Conservation (phyloP, 2,888 invertebrate genomes). For the Pyralis farinalis region DNA sequence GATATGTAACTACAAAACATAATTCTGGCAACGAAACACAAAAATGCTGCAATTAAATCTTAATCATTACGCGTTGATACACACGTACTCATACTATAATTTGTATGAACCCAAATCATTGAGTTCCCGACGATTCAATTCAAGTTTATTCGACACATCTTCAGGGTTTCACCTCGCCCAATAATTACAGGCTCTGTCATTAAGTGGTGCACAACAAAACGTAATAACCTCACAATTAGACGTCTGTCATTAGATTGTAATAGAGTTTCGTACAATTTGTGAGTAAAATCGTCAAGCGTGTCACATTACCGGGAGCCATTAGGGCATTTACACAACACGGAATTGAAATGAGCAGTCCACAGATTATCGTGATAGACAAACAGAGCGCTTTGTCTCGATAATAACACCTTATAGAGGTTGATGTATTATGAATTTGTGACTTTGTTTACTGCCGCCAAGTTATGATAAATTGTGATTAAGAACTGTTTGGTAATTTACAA, state of each 20-base stretch:
- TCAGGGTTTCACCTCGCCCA: slow-evolving; percentile 76
- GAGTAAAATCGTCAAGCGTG: slow-evolving; percentile 81
- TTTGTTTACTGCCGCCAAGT: slow-evolving; percentile 27
- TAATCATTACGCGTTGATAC: slow-evolving; percentile 56
- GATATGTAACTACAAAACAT: no score
- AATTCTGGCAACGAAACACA: no score
- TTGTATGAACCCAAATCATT: slow-evolving; percentile 15
- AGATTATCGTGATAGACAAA: slow-evolving; percentile 80
- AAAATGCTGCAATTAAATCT: slow-evolving; percentile 50
- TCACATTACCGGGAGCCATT: slow-evolving; percentile 78
- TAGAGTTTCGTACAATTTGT: slow-evolving; percentile 81
- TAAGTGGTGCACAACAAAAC: slow-evolving; percentile 74
- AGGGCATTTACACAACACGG: slow-evolving; percentile 79
- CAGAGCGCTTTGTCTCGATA: slow-evolving; percentile 73
- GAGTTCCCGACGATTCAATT: slow-evolving; percentile 42
- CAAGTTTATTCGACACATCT: slow-evolving; percentile 68
- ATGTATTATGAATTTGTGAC: slow-evolving; percentile 19
- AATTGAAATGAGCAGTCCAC: slow-evolving; percentile 78
- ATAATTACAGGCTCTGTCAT: slow-evolving; percentile 74
- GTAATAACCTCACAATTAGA: slow-evolving; percentile 79
- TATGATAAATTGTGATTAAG: slow-evolving; percentile 30
- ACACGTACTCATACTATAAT: no score
- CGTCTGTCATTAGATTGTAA: slow-evolving; percentile 78
- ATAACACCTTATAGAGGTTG: slow-evolving; percentile 66
- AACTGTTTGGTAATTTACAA: no score